Percentiles rank a stretch among this genome's conserved stretches.
phyloP scores from a whole-genome alignment of 1,140 invertebrate species.

The Brachionus paranguensis region DNA sequence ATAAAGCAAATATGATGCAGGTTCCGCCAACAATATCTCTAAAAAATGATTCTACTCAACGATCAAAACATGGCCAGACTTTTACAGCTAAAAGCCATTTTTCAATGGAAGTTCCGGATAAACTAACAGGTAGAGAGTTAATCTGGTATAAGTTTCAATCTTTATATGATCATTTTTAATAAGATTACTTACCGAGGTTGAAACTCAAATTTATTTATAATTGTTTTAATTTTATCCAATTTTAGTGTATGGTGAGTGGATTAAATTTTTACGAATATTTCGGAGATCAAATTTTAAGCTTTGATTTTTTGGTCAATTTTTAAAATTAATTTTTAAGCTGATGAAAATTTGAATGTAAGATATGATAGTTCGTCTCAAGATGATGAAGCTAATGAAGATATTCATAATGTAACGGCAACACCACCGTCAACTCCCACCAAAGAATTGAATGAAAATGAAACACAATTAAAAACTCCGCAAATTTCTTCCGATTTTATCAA shows the following conservation, averaged over 20 bases:
- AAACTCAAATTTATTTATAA: neutral
- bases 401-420: neutral
- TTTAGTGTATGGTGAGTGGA: neutral
- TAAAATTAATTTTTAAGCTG: neutral
- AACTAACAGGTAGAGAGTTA: conserved; percentile 2
- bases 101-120: conserved; percentile 31
- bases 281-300: neutral
- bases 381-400: neutral
- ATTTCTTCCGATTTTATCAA: conserved; percentile 6
- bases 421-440: conserved; percentile 28
- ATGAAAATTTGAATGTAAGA: neutral
- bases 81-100: neutral
- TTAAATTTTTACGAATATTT: neutral
- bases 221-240: neutral
- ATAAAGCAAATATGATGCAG: conserved; percentile 32
- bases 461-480: conserved; percentile 8
- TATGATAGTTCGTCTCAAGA: neutral
- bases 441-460: neutral
- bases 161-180: neutral
- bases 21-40: conserved; percentile 23
- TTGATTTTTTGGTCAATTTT: neutral
- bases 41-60: neutral
- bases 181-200: neutral
- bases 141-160: neutral
- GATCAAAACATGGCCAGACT: neutral